Conservation (phyloP, 1,140 invertebrate genomes). For the Drosophila busckii region DNA sequence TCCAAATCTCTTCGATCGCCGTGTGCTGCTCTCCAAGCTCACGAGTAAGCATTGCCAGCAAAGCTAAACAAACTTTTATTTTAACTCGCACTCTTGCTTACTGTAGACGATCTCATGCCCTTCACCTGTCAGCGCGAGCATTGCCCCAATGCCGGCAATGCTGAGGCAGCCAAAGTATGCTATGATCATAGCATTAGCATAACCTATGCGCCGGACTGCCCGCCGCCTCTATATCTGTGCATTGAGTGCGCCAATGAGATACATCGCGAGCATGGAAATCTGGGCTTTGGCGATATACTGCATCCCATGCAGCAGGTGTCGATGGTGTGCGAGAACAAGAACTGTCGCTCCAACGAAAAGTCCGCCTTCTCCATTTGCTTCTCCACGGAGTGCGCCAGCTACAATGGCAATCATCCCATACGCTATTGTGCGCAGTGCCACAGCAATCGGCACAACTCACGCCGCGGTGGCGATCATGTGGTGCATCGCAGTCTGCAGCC, state of each 20-base stretch:
- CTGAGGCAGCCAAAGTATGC: conserved; percentile 94
- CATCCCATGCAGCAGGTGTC: conserved; percentile 97
- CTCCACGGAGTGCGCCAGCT: conserved; percentile 96
- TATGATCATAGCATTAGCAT: conserved; percentile 92
- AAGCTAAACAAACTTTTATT: conserved; percentile 12
- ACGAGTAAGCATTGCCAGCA: conserved; percentile 83
- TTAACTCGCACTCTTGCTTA: not conserved
- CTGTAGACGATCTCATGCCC: conserved; percentile 84
- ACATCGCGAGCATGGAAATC: conserved; percentile 88
- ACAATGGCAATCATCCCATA: conserved; percentile 97
- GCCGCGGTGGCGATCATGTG: conserved; percentile 92
- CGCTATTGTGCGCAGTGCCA: conserved; percentile 95
- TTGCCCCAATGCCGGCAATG: conserved; percentile 89
- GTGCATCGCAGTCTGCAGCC: conserved; percentile 91
- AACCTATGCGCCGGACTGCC: conserved; percentile 89
- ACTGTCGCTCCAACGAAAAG: conserved; percentile 94
- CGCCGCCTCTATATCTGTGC: conserved; percentile 96
- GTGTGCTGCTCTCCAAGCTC: conserved; percentile 92
- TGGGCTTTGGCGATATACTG: conserved; percentile 93
- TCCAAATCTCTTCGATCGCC: conserved; percentile 93
- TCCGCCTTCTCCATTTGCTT: conserved; percentile 98
- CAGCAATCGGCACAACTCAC: conserved; percentile 91
- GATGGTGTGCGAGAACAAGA: conserved; percentile 98
- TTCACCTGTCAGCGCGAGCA: conserved; percentile 92
- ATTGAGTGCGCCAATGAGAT: conserved; percentile 97